These are phyloP conservation scores for Drosophila siamana DNA, from an alignment of 2,888 invertebrate genomes.

Conservation along the genomic window DNA sequence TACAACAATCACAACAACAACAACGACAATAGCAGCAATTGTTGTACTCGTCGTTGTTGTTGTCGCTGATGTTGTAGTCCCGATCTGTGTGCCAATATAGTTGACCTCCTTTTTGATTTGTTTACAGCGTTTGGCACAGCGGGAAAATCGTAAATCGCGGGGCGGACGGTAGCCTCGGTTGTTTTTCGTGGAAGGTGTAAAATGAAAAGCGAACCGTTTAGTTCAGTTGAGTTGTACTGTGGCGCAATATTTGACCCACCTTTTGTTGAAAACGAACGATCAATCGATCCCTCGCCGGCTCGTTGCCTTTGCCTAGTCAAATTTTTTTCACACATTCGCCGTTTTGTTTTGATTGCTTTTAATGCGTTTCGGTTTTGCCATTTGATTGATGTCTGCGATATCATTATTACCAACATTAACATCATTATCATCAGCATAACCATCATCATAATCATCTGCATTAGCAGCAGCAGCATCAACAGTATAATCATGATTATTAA, in stretches of 20 bases:
- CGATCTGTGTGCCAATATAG: constrained; percentile 66
- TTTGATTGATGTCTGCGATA: constrained; percentile 56
- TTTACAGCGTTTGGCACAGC: constrained; percentile 55
- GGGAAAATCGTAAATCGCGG: constrained; percentile 9
- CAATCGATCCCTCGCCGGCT: neutral
- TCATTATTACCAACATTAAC: constrained; percentile 43
- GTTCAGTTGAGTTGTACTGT: no score
- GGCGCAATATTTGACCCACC: constrained; percentile 58
- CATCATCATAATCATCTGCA: constrained; percentile 12
- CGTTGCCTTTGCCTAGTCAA: neutral
- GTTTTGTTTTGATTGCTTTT: constrained; percentile 61
- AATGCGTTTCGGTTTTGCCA: constrained; percentile 53
- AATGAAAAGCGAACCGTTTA: constrained; percentile 72
- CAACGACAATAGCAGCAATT: constrained; percentile 26
- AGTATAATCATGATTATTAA: constrained; percentile 29
- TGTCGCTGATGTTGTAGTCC: constrained; percentile 31
- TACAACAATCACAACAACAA: constrained; percentile 16
- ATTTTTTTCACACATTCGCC: constrained; percentile 56
- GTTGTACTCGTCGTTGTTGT: constrained; percentile 17
- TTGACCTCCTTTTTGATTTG: constrained; percentile 76
- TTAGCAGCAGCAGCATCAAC: neutral
- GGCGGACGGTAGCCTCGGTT: constrained; percentile 27
- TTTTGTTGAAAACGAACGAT: constrained; percentile 27
- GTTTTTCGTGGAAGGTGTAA: constrained; percentile 71
- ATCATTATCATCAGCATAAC: constrained; percentile 7